phyloP scores from a whole-genome alignment of 2,888 invertebrate species.

The Noctua fimbriata region DNA sequence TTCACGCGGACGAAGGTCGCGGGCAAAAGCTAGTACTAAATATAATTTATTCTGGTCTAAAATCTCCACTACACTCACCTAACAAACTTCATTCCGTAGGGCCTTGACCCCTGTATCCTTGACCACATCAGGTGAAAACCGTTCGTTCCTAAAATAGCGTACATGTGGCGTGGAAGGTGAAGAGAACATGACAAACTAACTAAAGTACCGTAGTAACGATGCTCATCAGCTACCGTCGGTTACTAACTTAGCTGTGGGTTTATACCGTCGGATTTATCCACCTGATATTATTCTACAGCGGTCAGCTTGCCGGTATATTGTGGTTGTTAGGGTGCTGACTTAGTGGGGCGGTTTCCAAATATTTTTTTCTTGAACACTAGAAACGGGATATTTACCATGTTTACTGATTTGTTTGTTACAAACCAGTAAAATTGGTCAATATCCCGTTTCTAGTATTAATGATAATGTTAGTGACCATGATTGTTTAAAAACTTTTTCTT shows the following conservation, averaged over 20 bases:
- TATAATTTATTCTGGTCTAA: background rate
- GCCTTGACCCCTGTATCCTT: constrained; percentile 45
- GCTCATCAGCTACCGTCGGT: constrained; percentile 62
- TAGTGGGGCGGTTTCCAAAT: constrained; percentile 8
- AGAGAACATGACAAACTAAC: constrained; percentile 56
- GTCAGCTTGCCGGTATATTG: constrained; percentile 61
- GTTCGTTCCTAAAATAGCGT: constrained; percentile 56
- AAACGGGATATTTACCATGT: too few relatives aligned
- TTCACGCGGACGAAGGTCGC: too few relatives aligned
- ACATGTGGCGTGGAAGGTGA: constrained; percentile 30
- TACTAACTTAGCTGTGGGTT: constrained; percentile 57
- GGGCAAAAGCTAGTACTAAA: too few relatives aligned
- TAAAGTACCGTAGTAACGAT: constrained; percentile 63
- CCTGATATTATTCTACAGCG: constrained; percentile 67
- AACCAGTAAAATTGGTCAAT: too few relatives aligned
- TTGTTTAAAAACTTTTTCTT: too few relatives aligned
- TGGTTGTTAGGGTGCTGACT: constrained; percentile 33
- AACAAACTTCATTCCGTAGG: constrained; percentile 27
- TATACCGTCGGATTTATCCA: constrained; percentile 68
- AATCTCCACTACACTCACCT: constrained; percentile 27
- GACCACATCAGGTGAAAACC: constrained; percentile 43
- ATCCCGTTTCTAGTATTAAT: too few relatives aligned
- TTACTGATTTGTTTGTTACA: too few relatives aligned
- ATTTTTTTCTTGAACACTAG: background rate
- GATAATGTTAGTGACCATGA: too few relatives aligned